Base-by-base conservation (phyloP, 2,888 invertebrate species). In the Mylabris sibirica region DNA sequence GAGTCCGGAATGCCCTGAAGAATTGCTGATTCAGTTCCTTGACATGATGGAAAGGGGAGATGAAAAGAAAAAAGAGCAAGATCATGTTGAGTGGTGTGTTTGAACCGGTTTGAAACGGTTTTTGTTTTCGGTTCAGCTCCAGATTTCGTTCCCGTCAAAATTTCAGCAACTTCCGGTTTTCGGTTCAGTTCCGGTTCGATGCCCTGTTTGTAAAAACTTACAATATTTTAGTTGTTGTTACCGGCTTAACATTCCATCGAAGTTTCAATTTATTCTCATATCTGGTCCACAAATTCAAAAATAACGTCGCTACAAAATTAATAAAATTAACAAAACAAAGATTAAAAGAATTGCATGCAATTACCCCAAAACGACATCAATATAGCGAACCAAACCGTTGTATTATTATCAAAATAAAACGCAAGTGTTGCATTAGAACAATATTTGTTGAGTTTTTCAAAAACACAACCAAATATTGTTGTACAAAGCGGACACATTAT, bases 401-500 rank as follows among this genome's bases (percentile, higher is more conserved):
- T 66, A 20, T 75, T 67, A 72, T 83, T 84, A 69, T 85, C 84
- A 66, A 82, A 77, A 24, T 81, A 59, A 76, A 88, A 83, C 0
- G 83, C 82, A 38, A 86, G 80, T 68, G 85, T 84, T 5, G 89
- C 85, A 75, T 87, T 86, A 8, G 80, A 71, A 77, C 91, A 91
- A 57, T 86, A 87, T 14, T 85, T 83, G n/a, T 81, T 79, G 9
- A 91, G 81, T 41, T 81, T 78, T 84, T 86, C 86, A 74, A 85
- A 88, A 24, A 84, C 79, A 76, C 90, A 91, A 22, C 74, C 68
- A 8, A 81, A 75, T 38, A 81, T 76, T 72, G 86, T 86, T 22
- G 73, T 69, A 81, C 90, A 90, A n/a, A 85, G 79, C 0, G 90
- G 90, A 77, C 91, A 91, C 83, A 90, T 86, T 5, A 82, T 83